Evolutionary conservation across 2,797 vertebrate genomes (phyloP).

Genomic region (Emydoidea blandingii): DNA sequence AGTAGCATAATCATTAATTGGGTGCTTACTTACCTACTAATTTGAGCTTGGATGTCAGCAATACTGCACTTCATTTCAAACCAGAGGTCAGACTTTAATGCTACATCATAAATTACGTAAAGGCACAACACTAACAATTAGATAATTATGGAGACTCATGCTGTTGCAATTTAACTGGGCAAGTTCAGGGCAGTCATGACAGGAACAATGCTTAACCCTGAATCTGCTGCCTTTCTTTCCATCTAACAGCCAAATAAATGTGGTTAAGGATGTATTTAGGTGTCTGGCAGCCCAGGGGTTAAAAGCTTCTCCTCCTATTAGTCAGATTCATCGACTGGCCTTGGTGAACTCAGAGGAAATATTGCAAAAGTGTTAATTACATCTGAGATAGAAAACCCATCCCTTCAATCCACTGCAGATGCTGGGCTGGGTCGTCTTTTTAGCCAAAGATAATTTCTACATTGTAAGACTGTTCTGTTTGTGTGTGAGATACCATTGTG

Average conservation of each 20-base stretch:
- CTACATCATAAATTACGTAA: slow-evolving; percentile 95
- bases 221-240: slow-evolving; percentile 65
- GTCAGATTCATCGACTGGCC: slow-evolving; percentile 69
- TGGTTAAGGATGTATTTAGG: slow-evolving; percentile 21
- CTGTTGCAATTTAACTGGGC: slow-evolving; percentile 88
- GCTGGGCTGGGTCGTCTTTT: slow-evolving; percentile 8
- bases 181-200: slow-evolving; percentile 81
- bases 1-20: slow-evolving; percentile 82
- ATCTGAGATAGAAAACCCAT: slow-evolving; percentile 56
- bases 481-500: background rate
- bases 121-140: slow-evolving; percentile 95
- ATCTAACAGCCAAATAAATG: slow-evolving; percentile 48
- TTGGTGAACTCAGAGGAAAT: slow-evolving; percentile 56
- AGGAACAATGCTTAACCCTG: slow-evolving; percentile 79
- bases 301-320: slow-evolving; percentile 66
- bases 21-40: slow-evolving; percentile 86
- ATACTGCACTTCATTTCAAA: slow-evolving; percentile 90
- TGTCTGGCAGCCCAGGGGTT: slow-evolving; percentile 66
- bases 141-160: slow-evolving; percentile 93
- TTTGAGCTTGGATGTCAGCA: slow-evolving; percentile 84
- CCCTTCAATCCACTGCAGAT: slow-evolving; percentile 52
- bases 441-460: slow-evolving; percentile 20
- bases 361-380: slow-evolving; percentile 74
- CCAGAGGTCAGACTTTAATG: slow-evolving; percentile 93
- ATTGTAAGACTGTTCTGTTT: slow-evolving; percentile 8